Evolutionary conservation across 2,888 invertebrate species (phyloP).

Genomic region (Acrobasis suavella): DNA sequence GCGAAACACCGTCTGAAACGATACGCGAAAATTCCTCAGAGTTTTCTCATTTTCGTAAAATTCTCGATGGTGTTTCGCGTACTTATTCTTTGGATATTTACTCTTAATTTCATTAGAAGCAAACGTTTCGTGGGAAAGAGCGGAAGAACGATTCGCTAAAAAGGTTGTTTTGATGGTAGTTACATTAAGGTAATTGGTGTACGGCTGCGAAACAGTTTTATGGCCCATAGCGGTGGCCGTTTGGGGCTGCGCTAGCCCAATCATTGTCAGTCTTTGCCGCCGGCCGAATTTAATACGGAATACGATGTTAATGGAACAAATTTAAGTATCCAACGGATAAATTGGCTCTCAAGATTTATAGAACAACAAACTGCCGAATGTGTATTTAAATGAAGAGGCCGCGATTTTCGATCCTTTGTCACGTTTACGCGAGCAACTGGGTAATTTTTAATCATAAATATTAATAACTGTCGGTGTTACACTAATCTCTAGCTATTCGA

Average conservation of each 20-base stretch:
- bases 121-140: constrained; percentile 62
- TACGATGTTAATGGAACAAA: constrained; percentile 69
- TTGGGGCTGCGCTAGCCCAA: constrained; percentile 66
- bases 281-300: constrained; percentile 64
- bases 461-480: constrained; percentile 29
- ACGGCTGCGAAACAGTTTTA: constrained; percentile 75
- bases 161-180: constrained; percentile 75
- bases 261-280: constrained; percentile 70
- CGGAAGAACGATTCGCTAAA: constrained; percentile 66
- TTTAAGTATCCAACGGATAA: constrained; percentile 64
- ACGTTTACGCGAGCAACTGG: constrained; percentile 29
- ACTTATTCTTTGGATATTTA: constrained; percentile 50
- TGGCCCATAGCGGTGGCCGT: constrained; percentile 68
- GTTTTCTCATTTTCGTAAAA: constrained; percentile 62
- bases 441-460: constrained; percentile 38
- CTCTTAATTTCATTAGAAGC: constrained; percentile 70
- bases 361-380: constrained; percentile 56
- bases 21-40: constrained; percentile 45
- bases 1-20: constrained; percentile 48
- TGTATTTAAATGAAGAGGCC: constrained; percentile 52
- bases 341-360: constrained; percentile 68
- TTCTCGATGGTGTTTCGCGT: constrained; percentile 42
- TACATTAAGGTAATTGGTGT: constrained; percentile 79
- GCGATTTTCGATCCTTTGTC: constrained; percentile 48
- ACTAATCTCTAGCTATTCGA: constrained; percentile 31